Evolutionary conservation across 2,113 vertebrate species (phyloP), one percentile per base, ranked within the genome.

Genomic region (Globicephala melas): DNA sequence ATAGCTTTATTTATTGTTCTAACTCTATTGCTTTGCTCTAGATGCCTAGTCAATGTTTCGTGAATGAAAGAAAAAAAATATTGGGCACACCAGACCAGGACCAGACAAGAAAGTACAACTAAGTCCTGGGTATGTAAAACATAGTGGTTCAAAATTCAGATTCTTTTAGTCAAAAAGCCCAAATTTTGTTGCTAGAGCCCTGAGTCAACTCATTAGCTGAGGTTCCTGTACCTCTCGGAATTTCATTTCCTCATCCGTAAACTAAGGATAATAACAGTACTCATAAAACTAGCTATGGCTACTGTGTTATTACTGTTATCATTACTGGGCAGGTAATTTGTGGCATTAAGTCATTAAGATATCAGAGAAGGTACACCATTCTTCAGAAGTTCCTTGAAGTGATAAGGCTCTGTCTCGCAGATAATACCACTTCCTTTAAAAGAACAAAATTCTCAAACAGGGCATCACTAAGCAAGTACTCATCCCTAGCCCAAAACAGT

Each of bases 361-460:
- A 67, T 3, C 4, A 70, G n/a, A 76, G 65, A 81, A 90, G 6
- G 5, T 6, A 28, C 0, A 1, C 6, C 5, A 53, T 53, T 58
- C 44, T 67, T 77, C 44, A 68, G 62, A 77, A 62, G 1, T 77
- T 87, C 11, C 25, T n/a, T 62, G 53, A 5, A 47, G 5, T 33
- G 5, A 18, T 13, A 82, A 81, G 28, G 5, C 20, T n/a, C 21
- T 88, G 15, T 60, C 36, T 84, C 6, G 31, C 3, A 82, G 60
- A 38, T 65, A 96, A 28, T 41, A 73, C 15, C 3, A 73, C 47
- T 76, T 92, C 12, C 90, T 92, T 94, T 89, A 67, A 86, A 94
- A 92, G 10, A 84, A 94, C 4, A 62, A 33, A 92, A 62, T 3
- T 41, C n/a, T 41, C 12, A 76, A 76, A 41, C 20, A 82, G 25